Evolutionary conservation across 2,888 invertebrate species (phyloP).

Genomic region (Chloromyia formosa): DNA sequence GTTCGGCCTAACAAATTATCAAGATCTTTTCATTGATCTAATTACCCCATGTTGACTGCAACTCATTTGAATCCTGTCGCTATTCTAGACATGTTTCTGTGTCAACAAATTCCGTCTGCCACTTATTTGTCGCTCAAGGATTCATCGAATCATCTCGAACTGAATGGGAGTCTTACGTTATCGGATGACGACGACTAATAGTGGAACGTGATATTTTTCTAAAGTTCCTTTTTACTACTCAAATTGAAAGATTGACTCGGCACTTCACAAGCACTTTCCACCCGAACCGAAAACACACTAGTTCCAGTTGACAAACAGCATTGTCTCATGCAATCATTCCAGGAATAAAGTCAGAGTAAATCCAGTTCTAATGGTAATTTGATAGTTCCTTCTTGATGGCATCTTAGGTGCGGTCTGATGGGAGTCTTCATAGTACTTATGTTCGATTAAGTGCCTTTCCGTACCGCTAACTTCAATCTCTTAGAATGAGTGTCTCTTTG

Average conservation of each 20-base stretch:
- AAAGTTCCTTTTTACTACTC: not conserved
- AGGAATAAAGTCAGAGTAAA: slow-evolving; percentile 6
- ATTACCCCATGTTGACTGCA: no score
- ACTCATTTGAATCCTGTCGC: no score
- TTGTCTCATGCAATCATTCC: not conserved
- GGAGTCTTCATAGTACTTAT: not conserved
- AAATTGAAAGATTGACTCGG: slow-evolving; percentile 1
- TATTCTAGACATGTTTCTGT: no score
- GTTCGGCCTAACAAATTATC: no score
- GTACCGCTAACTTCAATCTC: not conserved
- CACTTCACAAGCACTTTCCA: no score
- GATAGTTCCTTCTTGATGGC: slow-evolving; percentile 9
- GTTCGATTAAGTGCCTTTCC: not conserved
- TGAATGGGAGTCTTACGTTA: not conserved
- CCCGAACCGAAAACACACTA: no score
- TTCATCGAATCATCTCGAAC: not conserved
- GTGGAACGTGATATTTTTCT: not conserved
- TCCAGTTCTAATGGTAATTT: slow-evolving; percentile 27
- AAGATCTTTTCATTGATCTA: no score
- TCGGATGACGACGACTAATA: not conserved
- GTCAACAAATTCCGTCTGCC: no score
- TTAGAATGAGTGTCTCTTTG: no score
- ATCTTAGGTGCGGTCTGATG: not conserved
- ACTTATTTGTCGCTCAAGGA: no score
- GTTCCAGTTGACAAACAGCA: no score